Conservation (phyloP, 1,140 invertebrate species). For the Scaptomyza montana region DNA sequence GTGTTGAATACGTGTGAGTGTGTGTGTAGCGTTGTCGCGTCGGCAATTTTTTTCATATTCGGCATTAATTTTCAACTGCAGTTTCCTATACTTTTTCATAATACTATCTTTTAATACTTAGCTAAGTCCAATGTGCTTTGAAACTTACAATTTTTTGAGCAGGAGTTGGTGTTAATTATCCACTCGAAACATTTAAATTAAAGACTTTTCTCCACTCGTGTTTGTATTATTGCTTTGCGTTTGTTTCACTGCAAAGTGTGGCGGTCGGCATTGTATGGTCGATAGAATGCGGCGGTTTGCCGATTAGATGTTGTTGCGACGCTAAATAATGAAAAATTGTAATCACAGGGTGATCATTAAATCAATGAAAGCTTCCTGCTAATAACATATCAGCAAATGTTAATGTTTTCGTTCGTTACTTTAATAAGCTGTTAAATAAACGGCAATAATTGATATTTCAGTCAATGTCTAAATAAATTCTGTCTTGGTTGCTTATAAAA, state of each 20-base stretch:
- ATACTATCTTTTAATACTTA: slow-evolving; percentile 34
- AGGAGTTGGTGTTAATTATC: slow-evolving; percentile 42
- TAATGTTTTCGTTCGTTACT: too few species aligned
- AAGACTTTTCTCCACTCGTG: slow-evolving; percentile 41
- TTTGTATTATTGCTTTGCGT: slow-evolving; percentile 50
- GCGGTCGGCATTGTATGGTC: slow-evolving; percentile 28
- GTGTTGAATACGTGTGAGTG: slow-evolving; percentile 46
- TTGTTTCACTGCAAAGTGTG: slow-evolving; percentile 43
- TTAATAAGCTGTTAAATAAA: too few species aligned
- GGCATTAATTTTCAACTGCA: slow-evolving; percentile 28
- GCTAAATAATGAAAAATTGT: background rate
- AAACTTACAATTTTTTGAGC: slow-evolving; percentile 67
- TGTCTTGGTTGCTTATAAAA: too few species aligned
- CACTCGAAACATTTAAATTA: slow-evolving; percentile 64
- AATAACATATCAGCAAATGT: too few species aligned
- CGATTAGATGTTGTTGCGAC: slow-evolving; percentile 16
- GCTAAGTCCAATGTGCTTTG: slow-evolving; percentile 24
- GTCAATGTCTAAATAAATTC: too few species aligned
- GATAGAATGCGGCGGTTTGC: slow-evolving; percentile 26
- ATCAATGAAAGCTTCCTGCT: too few species aligned
- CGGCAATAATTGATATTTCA: too few species aligned
- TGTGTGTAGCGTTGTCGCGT: slow-evolving; percentile 68
- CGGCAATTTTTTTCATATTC: slow-evolving; percentile 61
- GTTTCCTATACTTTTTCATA: slow-evolving; percentile 30
- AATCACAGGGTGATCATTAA: background rate